A percentile compares a stretch with the other conserved stretches of the same genome.
Evolutionary conservation across 2,113 vertebrate species (phyloP).

Genomic region (Pelvicachromis taeniatus): DNA sequence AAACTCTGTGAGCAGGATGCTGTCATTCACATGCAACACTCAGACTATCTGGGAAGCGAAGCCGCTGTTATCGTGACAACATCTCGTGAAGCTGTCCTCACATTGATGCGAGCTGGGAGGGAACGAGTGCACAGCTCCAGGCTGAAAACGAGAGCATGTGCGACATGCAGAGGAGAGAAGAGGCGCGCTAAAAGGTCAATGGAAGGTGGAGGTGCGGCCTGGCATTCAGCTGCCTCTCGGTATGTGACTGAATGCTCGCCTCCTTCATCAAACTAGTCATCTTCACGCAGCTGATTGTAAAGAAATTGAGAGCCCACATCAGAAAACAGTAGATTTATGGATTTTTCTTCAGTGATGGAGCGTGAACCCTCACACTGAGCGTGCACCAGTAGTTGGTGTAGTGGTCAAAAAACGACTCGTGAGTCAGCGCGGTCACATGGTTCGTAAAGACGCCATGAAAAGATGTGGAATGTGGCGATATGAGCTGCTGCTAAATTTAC

Average conservation of each 20-base stretch:
- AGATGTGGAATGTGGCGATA: not conserved
- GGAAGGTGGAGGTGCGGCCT: not conserved
- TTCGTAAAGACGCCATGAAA: not conserved
- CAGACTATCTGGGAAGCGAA: not conserved
- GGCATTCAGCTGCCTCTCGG: not conserved
- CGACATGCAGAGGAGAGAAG: not conserved
- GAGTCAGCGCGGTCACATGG: not conserved
- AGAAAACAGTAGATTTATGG: not conserved
- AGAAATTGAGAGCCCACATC: not conserved
- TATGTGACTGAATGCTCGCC: not conserved
- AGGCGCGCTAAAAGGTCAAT: not conserved
- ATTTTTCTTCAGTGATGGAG: not conserved
- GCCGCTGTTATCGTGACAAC: not conserved
- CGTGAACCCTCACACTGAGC: accelerated
- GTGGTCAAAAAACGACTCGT: not conserved
- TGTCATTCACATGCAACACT: not conserved
- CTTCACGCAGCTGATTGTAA: not conserved
- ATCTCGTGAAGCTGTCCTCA: not conserved
- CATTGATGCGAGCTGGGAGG: not conserved
- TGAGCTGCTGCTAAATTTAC: not conserved
- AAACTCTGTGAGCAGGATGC: not conserved
- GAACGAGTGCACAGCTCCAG: not conserved
- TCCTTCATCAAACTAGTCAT: not conserved
- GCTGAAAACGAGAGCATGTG: not conserved
- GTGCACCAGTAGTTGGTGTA: not conserved